Base-by-base conservation (phyloP, 37 sponge, comb jelly and placozoan genomes). In the Axinella damicornis region DNA sequence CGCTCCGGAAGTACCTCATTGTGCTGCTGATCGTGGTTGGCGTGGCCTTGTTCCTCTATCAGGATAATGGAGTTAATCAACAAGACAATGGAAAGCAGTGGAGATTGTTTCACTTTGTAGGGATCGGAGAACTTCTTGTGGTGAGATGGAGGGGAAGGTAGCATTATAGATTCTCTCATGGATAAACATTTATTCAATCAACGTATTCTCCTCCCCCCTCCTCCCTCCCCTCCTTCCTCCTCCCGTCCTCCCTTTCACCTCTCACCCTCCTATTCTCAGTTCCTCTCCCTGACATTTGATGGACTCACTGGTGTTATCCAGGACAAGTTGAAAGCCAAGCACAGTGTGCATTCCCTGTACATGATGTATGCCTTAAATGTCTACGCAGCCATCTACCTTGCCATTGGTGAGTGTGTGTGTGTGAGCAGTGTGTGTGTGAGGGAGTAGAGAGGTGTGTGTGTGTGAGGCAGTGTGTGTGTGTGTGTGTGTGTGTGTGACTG, bases 1-100 rank as follows among this genome's bases (percentile, higher is more conserved):
- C 92, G 31, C 60, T 75, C 18, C 61, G 84, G 31, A 98, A 96
- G 80, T 98, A 88, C 69, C 62, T 98, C 24, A 83, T 83, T 65
- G 97, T 98, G 12, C 83, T 93, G 65, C 57, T 98, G 40, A 98
- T 98, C 32, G 98, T 98, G 0, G 32, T 52, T 35, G 98, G 98
- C 22, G 96, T 96, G 63, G 90, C 91, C 12, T 32, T 98, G 28
- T 98, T 98, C 72, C 82, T 96, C 65, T 95, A 91, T 37, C 83
- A 87, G 27, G 91, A 94, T 38, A 81, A 74, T 16, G 64, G 83
- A 18, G 66, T 15, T 19, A 17, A 52, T 21, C n/a, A 67, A 2
- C 24, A 57, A 58, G 34, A 15, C 19, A 20, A 27, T n/a, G n/a
- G 40, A 28, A 27, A 63, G 36, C 63, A 79, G 38, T 39, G 27